Conservation (phyloP, 2,888 invertebrate genomes). For the Chrysolina oricalcia region DNA sequence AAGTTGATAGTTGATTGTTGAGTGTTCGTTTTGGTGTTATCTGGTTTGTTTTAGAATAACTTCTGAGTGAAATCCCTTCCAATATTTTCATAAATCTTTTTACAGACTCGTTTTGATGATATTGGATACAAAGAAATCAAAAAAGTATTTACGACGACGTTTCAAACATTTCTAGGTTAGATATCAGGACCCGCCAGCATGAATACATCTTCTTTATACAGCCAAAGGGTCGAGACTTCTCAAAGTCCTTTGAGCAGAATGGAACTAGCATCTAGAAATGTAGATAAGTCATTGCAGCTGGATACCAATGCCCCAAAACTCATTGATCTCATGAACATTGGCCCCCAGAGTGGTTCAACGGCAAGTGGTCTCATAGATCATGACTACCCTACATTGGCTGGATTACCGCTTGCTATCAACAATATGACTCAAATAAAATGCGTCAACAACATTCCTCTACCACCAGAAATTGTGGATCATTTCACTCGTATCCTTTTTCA, state of each 20-base stretch:
- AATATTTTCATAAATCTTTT: not conserved
- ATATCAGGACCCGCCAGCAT: constrained; percentile 27
- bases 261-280: constrained; percentile 85
- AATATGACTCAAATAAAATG: constrained; percentile 86
- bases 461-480: constrained; percentile 95
- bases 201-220: constrained; percentile 37
- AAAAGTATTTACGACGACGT: not conserved
- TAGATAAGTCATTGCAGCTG: constrained; percentile 82
- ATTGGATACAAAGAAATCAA: not conserved
- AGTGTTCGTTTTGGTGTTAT: not conserved
- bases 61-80: not conserved
- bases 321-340: constrained; percentile 80
- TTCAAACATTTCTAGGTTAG: constrained; percentile 20
- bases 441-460: constrained; percentile 89
- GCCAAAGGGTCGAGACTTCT: constrained; percentile 30
- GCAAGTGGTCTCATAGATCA: constrained; percentile 92
- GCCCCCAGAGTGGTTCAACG: constrained; percentile 82
- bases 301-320: constrained; percentile 84
- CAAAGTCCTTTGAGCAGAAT: constrained; percentile 76
- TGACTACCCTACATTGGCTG: constrained; percentile 90
- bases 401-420: constrained; percentile 78
- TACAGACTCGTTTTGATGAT: not conserved
- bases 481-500: constrained; percentile 89
- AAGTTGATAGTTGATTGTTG: not conserved
- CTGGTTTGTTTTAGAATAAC: not conserved